Evolutionary conservation across 2,113 vertebrate species (phyloP).

Genomic region (Octodon degus): DNA sequence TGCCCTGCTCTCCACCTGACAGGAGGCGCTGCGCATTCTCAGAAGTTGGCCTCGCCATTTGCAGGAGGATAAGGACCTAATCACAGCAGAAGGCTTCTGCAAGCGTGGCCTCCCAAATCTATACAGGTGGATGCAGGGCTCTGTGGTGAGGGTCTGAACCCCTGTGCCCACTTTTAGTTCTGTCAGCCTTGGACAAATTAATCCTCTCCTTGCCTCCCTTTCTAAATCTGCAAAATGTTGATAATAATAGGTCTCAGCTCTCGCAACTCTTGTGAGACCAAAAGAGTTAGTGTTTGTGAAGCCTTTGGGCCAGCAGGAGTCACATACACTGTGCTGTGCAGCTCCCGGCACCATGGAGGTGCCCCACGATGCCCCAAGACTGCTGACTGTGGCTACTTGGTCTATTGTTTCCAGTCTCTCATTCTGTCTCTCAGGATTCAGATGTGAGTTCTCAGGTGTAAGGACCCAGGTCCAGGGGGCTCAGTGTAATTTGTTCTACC

Average conservation of each 20-base stretch:
- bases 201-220: neutral
- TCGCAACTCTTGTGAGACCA: neutral
- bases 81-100: neutral
- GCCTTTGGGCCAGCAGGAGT: neutral
- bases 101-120: neutral
- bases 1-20: neutral
- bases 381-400: neutral
- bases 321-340: neutral
- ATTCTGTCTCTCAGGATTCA: constrained; percentile 59
- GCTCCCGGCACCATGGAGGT: neutral
- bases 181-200: neutral
- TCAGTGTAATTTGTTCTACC: too few relatives aligned
- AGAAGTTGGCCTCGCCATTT: neutral
- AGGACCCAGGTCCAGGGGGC: too few relatives aligned
- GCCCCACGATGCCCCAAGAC: neutral
- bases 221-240: constrained; percentile 5
- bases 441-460: neutral
- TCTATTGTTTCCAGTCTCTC: constrained; percentile 30
- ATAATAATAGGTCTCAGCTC: neutral
- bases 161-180: neutral
- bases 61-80: neutral
- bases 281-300: neutral
- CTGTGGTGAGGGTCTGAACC: neutral
- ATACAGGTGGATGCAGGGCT: neutral
- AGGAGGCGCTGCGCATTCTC: neutral